A percentile compares a stretch with the other conserved stretches of the same genome.
Conservation (phyloP, 2,113 vertebrate genomes). For the Odontesthes bonariensis region DNA sequence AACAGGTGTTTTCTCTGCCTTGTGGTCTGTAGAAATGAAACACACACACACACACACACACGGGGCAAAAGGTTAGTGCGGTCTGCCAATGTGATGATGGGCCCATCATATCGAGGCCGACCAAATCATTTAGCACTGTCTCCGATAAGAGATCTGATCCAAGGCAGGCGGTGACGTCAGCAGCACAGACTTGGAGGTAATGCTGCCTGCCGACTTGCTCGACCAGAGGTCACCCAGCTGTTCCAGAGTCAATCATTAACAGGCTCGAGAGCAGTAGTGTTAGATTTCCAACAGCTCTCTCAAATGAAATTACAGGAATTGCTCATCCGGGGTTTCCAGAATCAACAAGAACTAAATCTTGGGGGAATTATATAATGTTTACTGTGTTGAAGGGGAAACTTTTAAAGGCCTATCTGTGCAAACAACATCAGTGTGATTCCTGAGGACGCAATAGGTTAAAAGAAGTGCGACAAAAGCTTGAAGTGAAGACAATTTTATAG, state of each 20-base stretch:
- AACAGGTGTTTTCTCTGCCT: conserved; percentile 71
- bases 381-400: too few relatives aligned
- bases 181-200: conserved; percentile 52
- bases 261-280: conserved; percentile 30
- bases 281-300: conserved; percentile 4
- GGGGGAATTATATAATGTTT: not conserved
- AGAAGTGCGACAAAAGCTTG: not conserved
- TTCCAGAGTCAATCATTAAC: conserved; percentile 82
- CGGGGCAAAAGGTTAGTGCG: conserved; percentile 50
- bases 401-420: not conserved
- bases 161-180: conserved; percentile 59
- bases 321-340: conserved; percentile 2
- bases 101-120: conserved; percentile 49
- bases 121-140: conserved; percentile 59
- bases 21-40: conserved; percentile 68
- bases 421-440: not conserved
- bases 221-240: conserved; percentile 79
- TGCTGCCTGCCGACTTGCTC: conserved; percentile 64
- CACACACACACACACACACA: conserved; percentile 41
- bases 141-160: conserved; percentile 64
- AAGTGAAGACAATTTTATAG: not conserved
- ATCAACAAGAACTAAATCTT: conserved; percentile 12
- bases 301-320: conserved; percentile 18
- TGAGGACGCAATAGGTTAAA: not conserved
- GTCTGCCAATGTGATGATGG: conserved; percentile 67